These are phyloP conservation scores for Agrochola circellaris DNA, from an alignment of 2,888 invertebrate species.

Conservation along the genomic window DNA sequence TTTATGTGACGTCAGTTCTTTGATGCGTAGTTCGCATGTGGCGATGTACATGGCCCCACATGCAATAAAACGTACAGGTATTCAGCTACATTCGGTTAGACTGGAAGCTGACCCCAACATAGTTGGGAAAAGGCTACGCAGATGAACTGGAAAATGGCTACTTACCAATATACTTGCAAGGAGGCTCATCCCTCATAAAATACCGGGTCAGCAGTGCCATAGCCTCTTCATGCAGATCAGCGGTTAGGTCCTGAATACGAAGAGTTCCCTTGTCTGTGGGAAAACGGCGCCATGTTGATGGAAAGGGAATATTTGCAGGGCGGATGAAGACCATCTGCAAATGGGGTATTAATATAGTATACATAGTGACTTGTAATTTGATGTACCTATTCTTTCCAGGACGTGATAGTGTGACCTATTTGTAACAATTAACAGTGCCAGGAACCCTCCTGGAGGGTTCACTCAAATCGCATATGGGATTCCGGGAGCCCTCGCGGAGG, in stretches of 20 bases:
- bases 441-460: too few relatives aligned
- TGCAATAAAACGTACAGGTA: neutral
- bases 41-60: too few relatives aligned
- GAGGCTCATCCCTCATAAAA: slow-evolving; percentile 89
- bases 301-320: slow-evolving; percentile 79
- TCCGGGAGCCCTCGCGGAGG: too few relatives aligned
- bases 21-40: too few relatives aligned
- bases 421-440: too few relatives aligned
- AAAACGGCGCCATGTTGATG: slow-evolving; percentile 85
- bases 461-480: too few relatives aligned
- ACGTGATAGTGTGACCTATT: too few relatives aligned
- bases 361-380: too few relatives aligned
- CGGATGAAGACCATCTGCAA: slow-evolving; percentile 85
- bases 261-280: slow-evolving; percentile 73
- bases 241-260: slow-evolving; percentile 88
- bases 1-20: too few relatives aligned
- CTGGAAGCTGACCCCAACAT: neutral
- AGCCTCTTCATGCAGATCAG: slow-evolving; percentile 82
- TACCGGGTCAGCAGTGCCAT: slow-evolving; percentile 81
- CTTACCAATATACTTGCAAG: slow-evolving; percentile 87
- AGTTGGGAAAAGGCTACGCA: too few relatives aligned
- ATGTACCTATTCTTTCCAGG: too few relatives aligned
- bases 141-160: neutral
- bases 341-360: too few relatives aligned
- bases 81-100: neutral